phyloP scores from a whole-genome alignment of 2,113 vertebrate species.

The Marcusenius ussheri region DNA sequence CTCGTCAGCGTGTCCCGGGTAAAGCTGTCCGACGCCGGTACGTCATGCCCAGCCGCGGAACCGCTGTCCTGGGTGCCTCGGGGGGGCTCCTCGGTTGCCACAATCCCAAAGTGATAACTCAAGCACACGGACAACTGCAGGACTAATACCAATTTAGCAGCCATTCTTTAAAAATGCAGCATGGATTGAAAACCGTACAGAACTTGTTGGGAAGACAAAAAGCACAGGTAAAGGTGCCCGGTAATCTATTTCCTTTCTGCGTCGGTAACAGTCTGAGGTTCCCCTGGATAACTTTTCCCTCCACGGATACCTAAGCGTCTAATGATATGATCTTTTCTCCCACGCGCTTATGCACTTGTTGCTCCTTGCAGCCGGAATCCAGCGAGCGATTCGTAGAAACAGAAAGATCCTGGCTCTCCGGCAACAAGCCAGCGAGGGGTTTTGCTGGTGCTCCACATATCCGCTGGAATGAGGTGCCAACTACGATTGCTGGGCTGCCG shows the following conservation, averaged over 20 bases:
- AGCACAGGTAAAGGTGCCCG: background rate
- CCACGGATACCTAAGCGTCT: background rate
- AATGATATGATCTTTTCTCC: background rate
- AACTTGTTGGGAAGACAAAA: constrained; percentile 1
- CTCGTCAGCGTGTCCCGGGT: constrained; percentile 66
- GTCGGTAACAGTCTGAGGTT: background rate
- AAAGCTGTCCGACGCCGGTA: constrained; percentile 35
- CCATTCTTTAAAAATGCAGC: constrained; percentile 39
- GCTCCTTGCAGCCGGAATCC: constrained; percentile 42
- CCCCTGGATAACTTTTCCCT: background rate
- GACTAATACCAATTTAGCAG: constrained; percentile 31
- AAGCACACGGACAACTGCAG: constrained; percentile 39
- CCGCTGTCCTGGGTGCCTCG: constrained; percentile 29
- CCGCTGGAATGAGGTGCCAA: background rate
- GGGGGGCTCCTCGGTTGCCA: constrained; percentile 13
- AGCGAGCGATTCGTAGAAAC: constrained; percentile 31
- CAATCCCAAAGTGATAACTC: constrained; percentile 25
- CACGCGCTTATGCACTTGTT: constrained; percentile 41
- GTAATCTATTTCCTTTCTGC: background rate
- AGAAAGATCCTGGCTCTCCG: constrained; percentile 50
- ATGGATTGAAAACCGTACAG: background rate
- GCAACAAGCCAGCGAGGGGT: constrained; percentile 50
- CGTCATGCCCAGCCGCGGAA: background rate
- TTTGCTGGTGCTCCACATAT: constrained; percentile 15
- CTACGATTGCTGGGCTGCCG: background rate